Evolutionary conservation across 1,140 invertebrate genomes (phyloP).

Genomic region (Dendroctonus ponderosae): DNA sequence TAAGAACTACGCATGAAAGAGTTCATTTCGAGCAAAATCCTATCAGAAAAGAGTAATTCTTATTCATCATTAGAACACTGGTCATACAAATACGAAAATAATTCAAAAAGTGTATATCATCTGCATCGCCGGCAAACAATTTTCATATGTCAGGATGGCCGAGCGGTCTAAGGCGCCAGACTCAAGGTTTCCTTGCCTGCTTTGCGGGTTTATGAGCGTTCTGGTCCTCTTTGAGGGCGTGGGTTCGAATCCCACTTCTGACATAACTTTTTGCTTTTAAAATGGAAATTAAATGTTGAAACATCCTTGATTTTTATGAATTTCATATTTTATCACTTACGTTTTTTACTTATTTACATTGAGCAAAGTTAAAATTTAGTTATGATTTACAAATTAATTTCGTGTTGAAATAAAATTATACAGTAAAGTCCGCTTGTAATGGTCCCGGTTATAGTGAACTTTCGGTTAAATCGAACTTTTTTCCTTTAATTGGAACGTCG

Average conservation of each 20-base stretch:
- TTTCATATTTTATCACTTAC: neutral
- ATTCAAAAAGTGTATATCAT: neutral
- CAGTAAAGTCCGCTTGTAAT: too few relatives aligned
- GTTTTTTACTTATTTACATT: neutral
- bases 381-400: neutral
- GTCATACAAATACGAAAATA: neutral
- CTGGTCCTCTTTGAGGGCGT: slow-evolving; percentile 82
- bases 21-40: neutral
- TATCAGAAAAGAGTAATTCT: too few relatives aligned
- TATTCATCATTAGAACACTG: too few relatives aligned
- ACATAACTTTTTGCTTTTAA: slow-evolving; percentile 52
- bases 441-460: too few relatives aligned
- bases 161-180: slow-evolving; percentile 65
- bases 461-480: too few relatives aligned
- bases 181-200: slow-evolving; percentile 55
- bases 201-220: slow-evolving; percentile 54
- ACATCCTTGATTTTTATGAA: too few relatives aligned
- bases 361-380: neutral
- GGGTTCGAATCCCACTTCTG: slow-evolving; percentile 87
- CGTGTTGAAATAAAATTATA: too few relatives aligned
- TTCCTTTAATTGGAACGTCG: too few relatives aligned
- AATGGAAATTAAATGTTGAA: too few relatives aligned
- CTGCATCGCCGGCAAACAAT: too few relatives aligned
- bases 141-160: slow-evolving; percentile 47
- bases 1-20: neutral